Conservation (phyloP, 2,113 vertebrate genomes). For the Takifugu flavidus region DNA sequence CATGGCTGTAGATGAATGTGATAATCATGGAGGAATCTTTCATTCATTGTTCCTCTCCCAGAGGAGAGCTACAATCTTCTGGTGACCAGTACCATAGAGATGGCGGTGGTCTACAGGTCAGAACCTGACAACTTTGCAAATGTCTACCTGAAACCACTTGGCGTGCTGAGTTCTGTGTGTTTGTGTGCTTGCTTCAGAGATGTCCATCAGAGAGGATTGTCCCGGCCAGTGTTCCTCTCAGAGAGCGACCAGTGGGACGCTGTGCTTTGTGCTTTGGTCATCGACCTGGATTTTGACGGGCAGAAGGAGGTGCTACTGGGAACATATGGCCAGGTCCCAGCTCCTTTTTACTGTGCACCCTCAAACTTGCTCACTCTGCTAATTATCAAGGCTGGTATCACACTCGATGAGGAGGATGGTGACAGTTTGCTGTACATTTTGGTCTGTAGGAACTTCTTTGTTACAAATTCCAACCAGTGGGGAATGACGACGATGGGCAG, state of each 20-base stretch:
- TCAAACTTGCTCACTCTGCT: no score
- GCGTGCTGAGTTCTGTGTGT: not conserved
- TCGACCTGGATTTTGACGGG: conserved; percentile 85
- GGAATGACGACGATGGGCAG: conserved; percentile 27
- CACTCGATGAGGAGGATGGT: not conserved
- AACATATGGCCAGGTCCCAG: conserved; percentile 79
- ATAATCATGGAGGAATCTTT: not conserved
- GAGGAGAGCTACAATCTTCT: conserved; percentile 75
- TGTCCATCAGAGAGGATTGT: conserved; percentile 77
- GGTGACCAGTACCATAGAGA: conserved; percentile 84
- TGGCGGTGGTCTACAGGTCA: conserved; percentile 86
- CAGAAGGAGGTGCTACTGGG: conserved; percentile 78
- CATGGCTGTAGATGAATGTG: no score
- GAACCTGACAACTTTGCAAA: not conserved
- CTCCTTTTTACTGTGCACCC: not conserved
- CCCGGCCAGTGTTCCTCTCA: conserved; percentile 71
- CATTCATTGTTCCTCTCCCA: conserved; percentile 2
- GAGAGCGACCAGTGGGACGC: conserved; percentile 86
- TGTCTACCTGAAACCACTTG: no score
- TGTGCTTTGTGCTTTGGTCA: conserved; percentile 83
- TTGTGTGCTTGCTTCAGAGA: conserved; percentile 69
- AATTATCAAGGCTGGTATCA: no score
- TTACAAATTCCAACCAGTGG: conserved; percentile 75
- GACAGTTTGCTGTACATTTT: conserved; percentile 6
- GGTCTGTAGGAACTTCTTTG: conserved; percentile 83